phyloP scores from a whole-genome alignment of 2,888 invertebrate genomes.

The Caenorhabditis becei region DNA sequence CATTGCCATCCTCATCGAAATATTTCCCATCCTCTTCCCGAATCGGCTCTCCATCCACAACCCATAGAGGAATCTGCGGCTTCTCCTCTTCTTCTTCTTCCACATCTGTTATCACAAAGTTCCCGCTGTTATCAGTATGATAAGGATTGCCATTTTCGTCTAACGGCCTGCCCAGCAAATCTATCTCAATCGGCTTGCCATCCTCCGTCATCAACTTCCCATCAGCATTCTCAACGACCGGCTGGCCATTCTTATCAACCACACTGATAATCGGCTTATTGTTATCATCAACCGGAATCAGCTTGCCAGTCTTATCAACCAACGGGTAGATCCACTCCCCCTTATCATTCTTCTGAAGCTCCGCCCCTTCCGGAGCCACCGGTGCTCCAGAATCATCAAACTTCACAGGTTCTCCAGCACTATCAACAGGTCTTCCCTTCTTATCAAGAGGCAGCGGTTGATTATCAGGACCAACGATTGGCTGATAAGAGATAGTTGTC shows the following conservation, averaged over 20 bases:
- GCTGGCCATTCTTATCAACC: constrained; percentile 65
- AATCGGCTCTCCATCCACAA: constrained; percentile 66
- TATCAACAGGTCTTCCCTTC: constrained; percentile 70
- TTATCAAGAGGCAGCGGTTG: constrained; percentile 66
- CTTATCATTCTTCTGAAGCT: constrained; percentile 70
- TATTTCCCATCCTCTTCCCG: constrained; percentile 66
- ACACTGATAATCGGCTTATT: constrained; percentile 67
- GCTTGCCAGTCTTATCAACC: constrained; percentile 70
- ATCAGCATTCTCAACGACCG: constrained; percentile 48
- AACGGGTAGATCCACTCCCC: constrained; percentile 75
- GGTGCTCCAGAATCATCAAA: constrained; percentile 71
- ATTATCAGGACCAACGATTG: constrained; percentile 76
- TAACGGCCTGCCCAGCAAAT: constrained; percentile 61
- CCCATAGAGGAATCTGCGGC: constrained; percentile 44
- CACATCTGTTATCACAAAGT: constrained; percentile 51
- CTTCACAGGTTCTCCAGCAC: constrained; percentile 65
- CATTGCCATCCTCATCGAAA: constrained; percentile 64
- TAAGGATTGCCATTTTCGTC: constrained; percentile 67
- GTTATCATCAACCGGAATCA: constrained; percentile 63
- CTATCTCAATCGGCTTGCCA: constrained; percentile 53
- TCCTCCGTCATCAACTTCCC: constrained; percentile 55
- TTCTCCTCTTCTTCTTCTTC: constrained; percentile 57
- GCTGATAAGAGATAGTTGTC: constrained; percentile 30
- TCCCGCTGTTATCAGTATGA: constrained; percentile 62
- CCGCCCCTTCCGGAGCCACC: constrained; percentile 69